Percentiles rank a stretch among this genome's conserved stretches.
Evolutionary conservation across 2,888 invertebrate species (phyloP).

Genomic region (Andrena hattorfiana): DNA sequence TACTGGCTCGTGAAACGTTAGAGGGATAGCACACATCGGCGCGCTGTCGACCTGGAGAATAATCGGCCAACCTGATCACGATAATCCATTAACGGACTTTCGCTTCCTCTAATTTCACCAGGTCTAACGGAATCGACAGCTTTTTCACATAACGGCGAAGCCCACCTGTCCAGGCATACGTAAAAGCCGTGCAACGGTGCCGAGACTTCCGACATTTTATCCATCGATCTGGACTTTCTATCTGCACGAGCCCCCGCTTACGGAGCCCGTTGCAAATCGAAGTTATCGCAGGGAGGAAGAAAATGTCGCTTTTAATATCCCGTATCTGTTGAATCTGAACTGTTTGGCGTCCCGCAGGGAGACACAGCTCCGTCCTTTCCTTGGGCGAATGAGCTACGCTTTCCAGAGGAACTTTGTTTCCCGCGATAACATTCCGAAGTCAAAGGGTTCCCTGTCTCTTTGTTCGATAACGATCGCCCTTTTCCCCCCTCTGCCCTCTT

Average conservation of each 20-base stretch:
- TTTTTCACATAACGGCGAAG: conserved; percentile 2
- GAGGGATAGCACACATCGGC: conserved; percentile 5
- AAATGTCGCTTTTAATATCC: conserved; percentile 76
- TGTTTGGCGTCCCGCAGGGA: conserved; percentile 75
- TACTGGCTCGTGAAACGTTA: conserved; percentile 26
- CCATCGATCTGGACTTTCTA: conserved; percentile 25
- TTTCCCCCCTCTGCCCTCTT: conserved; percentile 20
- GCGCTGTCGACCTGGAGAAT: conserved; percentile 8
- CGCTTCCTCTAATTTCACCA: conserved; percentile 28
- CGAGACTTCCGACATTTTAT: conserved; percentile 20
- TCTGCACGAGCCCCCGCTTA: conserved; percentile 11
- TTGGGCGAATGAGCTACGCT: conserved; percentile 68
- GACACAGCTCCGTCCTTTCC: conserved; percentile 60
- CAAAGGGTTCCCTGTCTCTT: conserved; percentile 73
- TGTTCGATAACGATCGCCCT: conserved; percentile 72
- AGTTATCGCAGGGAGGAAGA: conserved; percentile 59
- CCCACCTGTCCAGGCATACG: background rate
- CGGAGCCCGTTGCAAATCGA: conserved; percentile 46
- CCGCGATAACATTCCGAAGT: conserved; percentile 75
- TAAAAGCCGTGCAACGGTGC: conserved; percentile 7
- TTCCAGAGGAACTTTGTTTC: conserved; percentile 70
- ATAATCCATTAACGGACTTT: conserved; percentile 39
- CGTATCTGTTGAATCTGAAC: conserved; percentile 75
- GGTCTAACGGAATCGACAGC: conserved; percentile 4
- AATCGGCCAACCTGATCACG: conserved; percentile 32